A percentile compares a stretch with the other conserved stretches of the same genome.
Conservation (phyloP, 2,888 invertebrate genomes). For the Glyphotaelius pellucidus region DNA sequence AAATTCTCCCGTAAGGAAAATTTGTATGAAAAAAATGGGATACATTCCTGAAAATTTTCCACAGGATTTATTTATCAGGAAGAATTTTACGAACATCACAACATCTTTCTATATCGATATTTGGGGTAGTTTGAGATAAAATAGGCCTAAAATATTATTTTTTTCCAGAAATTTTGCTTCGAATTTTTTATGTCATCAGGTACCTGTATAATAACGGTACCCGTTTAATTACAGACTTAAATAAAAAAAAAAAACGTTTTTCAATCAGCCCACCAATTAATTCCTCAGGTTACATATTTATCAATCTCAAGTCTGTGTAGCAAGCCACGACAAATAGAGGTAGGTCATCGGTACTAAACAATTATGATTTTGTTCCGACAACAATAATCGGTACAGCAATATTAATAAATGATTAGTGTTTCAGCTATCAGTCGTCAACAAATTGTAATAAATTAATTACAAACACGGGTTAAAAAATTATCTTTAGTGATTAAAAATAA, state of each 20-base stretch:
- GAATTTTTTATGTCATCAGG: not conserved
- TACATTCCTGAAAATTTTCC: constrained; percentile 26
- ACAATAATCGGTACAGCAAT: too few relatives aligned
- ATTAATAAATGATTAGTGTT: too few relatives aligned
- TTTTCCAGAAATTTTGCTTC: not conserved
- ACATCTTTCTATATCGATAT: not conserved
- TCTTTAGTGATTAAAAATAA: not conserved
- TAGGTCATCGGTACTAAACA: too few relatives aligned
- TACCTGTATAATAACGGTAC: not conserved
- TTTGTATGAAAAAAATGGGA: constrained; percentile 46
- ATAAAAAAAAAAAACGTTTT: not conserved
- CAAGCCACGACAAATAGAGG: too few relatives aligned
- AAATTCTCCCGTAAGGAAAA: constrained; percentile 53
- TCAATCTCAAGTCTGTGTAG: too few relatives aligned
- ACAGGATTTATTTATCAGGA: constrained; percentile 22
- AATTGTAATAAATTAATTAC: too few relatives aligned
- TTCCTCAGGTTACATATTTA: not conserved
- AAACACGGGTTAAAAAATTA: too few relatives aligned
- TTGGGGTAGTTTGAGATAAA: not conserved
- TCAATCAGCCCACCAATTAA: not conserved
- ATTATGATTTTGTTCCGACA: too few relatives aligned
- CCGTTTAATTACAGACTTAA: not conserved
- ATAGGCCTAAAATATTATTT: not conserved
- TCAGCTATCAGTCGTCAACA: too few relatives aligned
- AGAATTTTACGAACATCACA: not conserved